Base-by-base conservation (phyloP, 2,888 invertebrate genomes). In the Microctonus hyperodae region DNA sequence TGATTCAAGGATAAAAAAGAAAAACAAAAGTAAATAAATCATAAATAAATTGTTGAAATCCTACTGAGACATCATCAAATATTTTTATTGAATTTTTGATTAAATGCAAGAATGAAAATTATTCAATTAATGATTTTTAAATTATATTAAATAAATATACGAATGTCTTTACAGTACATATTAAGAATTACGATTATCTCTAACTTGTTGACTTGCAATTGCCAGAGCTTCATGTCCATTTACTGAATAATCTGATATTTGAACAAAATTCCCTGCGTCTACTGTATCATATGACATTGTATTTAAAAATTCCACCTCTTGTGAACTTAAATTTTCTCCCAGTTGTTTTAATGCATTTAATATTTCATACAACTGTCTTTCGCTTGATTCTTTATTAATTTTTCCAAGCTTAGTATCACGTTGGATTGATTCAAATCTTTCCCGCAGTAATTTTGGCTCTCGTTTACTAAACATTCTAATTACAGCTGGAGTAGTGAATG, bases 401-500 rank as follows among this genome's bases (percentile, higher is more conserved):
- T 89, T 89, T 25, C 89, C 90, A 31, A 90, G 84, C 78, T 89
- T 90, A 11, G 85, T 79, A 77, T 90, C 89, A 73, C 90, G 85
- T 55, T 89, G 88, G 40, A 91, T 86, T 76, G 87, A 85, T 13
- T 84, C 78, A 22, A 92, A 78, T 73, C 88, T 85, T 72, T 89
- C 86, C 65, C 90, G 81, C 60, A 92, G 83, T 75, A 89, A 88
- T 53, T 87, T 87, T 1, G 91, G 90, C 78, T 92, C 90, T 72
- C 89, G 88, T 77, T 88, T 89, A 1, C 90, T 91, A 85, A 92
- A 92, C 82, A 92, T 86, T 75, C 88, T 84, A 48, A 92, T 91
- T 1, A 92, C 90, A 80, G 91, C 91, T 5, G 92, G 91, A 1
- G 92, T 92, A 82, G 90, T 88, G 79, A 92, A 92, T 1, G 92